These are phyloP conservation scores for Montipora sp. DNA, from an alignment of 64 coral and sea anemone genomes.

Conservation along the genomic window DNA sequence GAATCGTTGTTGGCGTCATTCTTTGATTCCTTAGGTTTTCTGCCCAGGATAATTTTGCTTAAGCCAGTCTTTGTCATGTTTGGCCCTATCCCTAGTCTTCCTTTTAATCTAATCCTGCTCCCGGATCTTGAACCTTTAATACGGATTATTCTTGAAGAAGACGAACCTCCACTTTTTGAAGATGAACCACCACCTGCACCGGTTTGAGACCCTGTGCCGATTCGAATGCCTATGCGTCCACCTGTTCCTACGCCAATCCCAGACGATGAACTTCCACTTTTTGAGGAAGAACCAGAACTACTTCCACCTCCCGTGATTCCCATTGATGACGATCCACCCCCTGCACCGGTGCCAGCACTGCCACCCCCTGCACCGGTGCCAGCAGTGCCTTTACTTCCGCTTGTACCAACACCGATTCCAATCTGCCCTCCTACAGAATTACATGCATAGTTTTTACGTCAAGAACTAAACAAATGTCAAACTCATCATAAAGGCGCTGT, in stretches of 20 bases:
- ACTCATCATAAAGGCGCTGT: no score
- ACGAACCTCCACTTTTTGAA: not conserved
- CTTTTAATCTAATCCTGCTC: not conserved
- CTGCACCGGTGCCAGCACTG: not conserved
- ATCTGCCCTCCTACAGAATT: not conserved
- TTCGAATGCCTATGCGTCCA: not conserved
- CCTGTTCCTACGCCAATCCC: not conserved
- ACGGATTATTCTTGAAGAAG: not conserved
- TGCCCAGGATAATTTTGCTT: not conserved
- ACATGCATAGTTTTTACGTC: no score
- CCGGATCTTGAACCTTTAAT: slow-evolving; percentile 1
- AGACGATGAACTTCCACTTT: not conserved
- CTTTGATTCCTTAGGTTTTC: not conserved
- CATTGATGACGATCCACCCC: not conserved
- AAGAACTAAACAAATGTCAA: no score
- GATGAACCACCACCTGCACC: not conserved
- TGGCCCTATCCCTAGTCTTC: not conserved
- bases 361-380: not conserved
- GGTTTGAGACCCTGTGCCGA: not conserved
- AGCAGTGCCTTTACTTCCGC: not conserved
- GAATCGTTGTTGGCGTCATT: not conserved
- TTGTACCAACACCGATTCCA: not conserved
- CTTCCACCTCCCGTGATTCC: not conserved
- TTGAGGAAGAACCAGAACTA: not conserved
- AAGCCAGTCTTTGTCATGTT: not conserved